Conservation (phyloP, 2,113 vertebrate genomes). For the Corythornis vintsioides region DNA sequence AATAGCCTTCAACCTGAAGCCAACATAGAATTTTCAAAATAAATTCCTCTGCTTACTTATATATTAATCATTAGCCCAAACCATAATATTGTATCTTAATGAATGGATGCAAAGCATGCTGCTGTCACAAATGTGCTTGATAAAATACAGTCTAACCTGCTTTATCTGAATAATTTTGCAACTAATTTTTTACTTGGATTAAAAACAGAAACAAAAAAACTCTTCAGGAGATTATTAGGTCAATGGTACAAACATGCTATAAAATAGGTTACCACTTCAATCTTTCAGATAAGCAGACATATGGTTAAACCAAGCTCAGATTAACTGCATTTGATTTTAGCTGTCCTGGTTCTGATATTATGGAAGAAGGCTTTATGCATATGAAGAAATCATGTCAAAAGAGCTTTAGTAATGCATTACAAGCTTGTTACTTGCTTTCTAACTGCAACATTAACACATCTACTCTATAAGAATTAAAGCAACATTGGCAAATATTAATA, state of each 20-base stretch:
- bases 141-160: slow-evolving; percentile 57
- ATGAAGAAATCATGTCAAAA: slow-evolving; percentile 20
- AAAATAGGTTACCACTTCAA: slow-evolving; percentile 59
- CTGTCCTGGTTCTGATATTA: slow-evolving; percentile 8
- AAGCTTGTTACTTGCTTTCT: background rate
- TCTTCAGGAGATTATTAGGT: slow-evolving; percentile 67
- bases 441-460: background rate
- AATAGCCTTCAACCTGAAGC: background rate
- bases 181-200: slow-evolving; percentile 66
- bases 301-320: slow-evolving; percentile 47
- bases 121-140: background rate
- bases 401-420: slow-evolving; percentile 6
- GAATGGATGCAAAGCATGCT: background rate
- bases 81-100: background rate
- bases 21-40: background rate
- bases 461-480: background rate
- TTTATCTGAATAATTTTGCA: slow-evolving; percentile 61
- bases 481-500: slow-evolving; percentile 10
- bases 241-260: slow-evolving; percentile 49
- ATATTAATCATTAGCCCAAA: slow-evolving; percentile 27
- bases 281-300: slow-evolving; percentile 50
- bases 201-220: slow-evolving; percentile 24
- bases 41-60: background rate
- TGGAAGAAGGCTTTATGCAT: background rate
- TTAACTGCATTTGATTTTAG: slow-evolving; percentile 43